Evolutionary conservation across 2,797 vertebrate species (phyloP), one percentile per base, ranked within the genome.

Genomic region (Craterocephalus amniculus): DNA sequence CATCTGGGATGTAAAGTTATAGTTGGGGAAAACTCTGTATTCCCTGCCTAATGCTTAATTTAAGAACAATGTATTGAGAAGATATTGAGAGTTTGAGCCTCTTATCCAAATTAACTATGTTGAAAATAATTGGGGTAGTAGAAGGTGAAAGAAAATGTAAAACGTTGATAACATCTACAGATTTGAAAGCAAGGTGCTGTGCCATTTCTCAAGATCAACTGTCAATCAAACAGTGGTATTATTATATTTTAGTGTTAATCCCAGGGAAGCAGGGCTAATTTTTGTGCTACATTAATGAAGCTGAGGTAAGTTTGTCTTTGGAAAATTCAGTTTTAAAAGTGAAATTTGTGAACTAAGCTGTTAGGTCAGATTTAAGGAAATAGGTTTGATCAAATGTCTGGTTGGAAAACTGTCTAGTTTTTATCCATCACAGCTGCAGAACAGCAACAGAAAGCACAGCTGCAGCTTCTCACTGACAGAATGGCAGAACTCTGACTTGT

Each of bases 291-390:
- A 36, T 74, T 79, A 71, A 77, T 55, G n/a, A 65, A 59, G 40
- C 52, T 59, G 24, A 69, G 62, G 76, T 45, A 52, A 63, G 67
- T 78, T 59, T 51, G 54, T 71, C 56, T 80, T 70, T 70, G 56
- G 48, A n/a, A 72, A 76, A 77, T 35, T 27, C 9, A 34, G 57
- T 65, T 79, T 64, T 14, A 45, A 78, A 67, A 74, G 56, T 26
- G 32, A 76, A 70, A 55, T 66, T 27, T 48, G 60, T 51, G 54
- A 72, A 72, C 84, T 67, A 26, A 74, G 63, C 70, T 83, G 55
- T 60, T 4, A 67, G 80, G 72, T 66, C 22, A 71, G 29, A 72
- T 78, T 70, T 70, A 84, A 74, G 67, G 62, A 84, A 79, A 84
- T 68, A 67, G 64, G 60, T 60, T 80, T 58, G 71, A 76, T 72